Conservation (phyloP, 2,797 vertebrate genomes). For the Catostomus latipinnis region DNA sequence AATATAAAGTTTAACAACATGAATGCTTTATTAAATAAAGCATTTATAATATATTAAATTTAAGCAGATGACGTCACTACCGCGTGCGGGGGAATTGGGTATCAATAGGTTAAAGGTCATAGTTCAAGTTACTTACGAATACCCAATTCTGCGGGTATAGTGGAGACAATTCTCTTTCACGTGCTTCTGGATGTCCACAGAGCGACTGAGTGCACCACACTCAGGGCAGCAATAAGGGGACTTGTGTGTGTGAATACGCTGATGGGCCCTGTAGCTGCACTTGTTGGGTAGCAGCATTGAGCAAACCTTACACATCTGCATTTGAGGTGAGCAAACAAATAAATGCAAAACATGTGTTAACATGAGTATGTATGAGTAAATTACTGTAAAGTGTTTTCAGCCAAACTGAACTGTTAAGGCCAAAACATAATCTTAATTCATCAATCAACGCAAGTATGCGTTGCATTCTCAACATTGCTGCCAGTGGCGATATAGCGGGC, state of each 20-base stretch:
- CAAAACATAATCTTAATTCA: too few species aligned
- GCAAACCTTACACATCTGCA: conserved; percentile 90
- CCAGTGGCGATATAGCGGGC: too few species aligned
- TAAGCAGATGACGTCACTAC: too few species aligned
- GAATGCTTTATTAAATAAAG: too few species aligned
- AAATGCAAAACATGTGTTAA: background rate
- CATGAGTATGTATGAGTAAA: too few species aligned
- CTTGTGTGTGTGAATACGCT: conserved; percentile 92
- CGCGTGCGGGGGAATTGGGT: too few species aligned
- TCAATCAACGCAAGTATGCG: too few species aligned
- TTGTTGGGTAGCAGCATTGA: conserved; percentile 96
- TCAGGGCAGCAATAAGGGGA: conserved; percentile 96
- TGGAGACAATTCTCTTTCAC: conserved; percentile 97
- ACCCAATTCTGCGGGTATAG: conserved; percentile 92
- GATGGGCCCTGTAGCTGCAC: conserved; percentile 93
- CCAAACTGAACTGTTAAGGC: too few species aligned
- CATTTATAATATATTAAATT: too few species aligned
- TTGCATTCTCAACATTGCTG: too few species aligned
- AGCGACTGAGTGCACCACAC: conserved; percentile 89
- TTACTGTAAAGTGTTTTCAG: too few species aligned
- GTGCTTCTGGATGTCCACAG: conserved; percentile 93
- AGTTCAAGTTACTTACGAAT: conserved; percentile 83
- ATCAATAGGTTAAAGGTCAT: background rate
- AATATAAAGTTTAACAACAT: too few species aligned
- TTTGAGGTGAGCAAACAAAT: conserved; percentile 30